These are phyloP conservation scores for Perithous albicinctus DNA, from an alignment of 2,888 invertebrate species.

Conservation along the genomic window DNA sequence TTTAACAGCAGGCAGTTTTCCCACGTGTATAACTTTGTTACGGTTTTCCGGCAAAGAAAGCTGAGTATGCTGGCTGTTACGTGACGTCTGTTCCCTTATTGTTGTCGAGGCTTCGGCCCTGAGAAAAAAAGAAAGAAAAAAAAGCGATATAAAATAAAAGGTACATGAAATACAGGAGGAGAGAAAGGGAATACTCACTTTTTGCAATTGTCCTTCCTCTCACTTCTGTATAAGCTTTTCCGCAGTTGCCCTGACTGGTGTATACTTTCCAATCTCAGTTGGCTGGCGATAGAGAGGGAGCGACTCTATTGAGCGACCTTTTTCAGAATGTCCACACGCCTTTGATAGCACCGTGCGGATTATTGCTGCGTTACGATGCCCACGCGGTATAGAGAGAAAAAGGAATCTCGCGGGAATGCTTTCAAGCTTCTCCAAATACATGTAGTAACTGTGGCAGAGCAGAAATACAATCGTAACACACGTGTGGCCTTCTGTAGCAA, in stretches of 20 bases:
- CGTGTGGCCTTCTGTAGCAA: too few relatives aligned
- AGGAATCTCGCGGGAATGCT: not conserved
- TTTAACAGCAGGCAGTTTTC: too few relatives aligned
- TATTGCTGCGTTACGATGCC: slow-evolving; percentile 55
- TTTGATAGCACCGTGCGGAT: slow-evolving; percentile 58
- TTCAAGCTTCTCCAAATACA: slow-evolving; percentile 14
- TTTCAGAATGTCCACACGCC: slow-evolving; percentile 60
- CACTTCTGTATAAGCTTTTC: slow-evolving; percentile 14
- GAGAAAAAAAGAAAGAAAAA: slow-evolving; percentile 21
- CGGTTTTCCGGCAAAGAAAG: not conserved
- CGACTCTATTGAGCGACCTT: slow-evolving; percentile 62
- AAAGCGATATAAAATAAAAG: not conserved
- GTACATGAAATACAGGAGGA: slow-evolving; percentile 17
- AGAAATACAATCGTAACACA: too few relatives aligned
- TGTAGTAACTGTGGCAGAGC: not conserved
- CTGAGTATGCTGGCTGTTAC: slow-evolving; percentile 1
- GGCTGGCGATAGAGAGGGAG: not conserved
- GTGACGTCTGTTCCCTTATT: slow-evolving; percentile 32
- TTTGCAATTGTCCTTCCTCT: slow-evolving; percentile 24
- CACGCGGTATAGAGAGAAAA: slow-evolving; percentile 12
- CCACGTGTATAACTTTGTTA: not conserved
- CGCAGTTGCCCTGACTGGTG: slow-evolving; percentile 29
- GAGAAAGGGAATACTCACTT: slow-evolving; percentile 3
- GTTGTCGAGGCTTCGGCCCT: slow-evolving; percentile 31
- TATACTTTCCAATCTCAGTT: slow-evolving; percentile 60